These are phyloP conservation scores for Echeneis naucrates DNA, from an alignment of 2,797 vertebrate species.

Conservation along the genomic window DNA sequence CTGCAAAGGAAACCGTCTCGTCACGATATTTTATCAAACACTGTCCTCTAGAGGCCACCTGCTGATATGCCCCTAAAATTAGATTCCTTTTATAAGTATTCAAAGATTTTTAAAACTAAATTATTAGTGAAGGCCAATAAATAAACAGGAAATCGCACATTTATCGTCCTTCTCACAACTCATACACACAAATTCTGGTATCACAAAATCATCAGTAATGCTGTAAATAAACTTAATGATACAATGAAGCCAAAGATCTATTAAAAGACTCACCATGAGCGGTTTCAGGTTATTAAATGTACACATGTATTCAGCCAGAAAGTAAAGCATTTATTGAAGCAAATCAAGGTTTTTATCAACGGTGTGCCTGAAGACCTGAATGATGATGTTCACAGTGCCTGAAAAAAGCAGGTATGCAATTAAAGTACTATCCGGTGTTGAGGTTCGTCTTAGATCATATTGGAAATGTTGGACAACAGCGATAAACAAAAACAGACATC, in stretches of 20 bases:
- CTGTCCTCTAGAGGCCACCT: conserved; percentile 76
- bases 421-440: conserved; percentile 52
- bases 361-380: conserved; percentile 58
- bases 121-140: conserved; percentile 32
- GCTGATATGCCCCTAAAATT: conserved; percentile 3
- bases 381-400: conserved; percentile 73
- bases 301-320: conserved; percentile 58
- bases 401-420: conserved; percentile 66
- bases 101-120: conserved; percentile 3
- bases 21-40: conserved; percentile 62
- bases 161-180: conserved; percentile 56
- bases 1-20: conserved; percentile 45
- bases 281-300: conserved; percentile 44
- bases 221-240: conserved; percentile 49
- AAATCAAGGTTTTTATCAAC: conserved; percentile 34
- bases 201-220: conserved; percentile 59
- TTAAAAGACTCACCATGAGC: conserved; percentile 42
- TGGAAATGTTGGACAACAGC: conserved; percentile 27
- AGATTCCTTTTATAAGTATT: conserved; percentile 8
- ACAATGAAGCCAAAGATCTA: conserved; percentile 46
- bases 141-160: conserved; percentile 49
- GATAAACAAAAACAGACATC: conserved; percentile 38
- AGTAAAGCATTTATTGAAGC: conserved; percentile 67
- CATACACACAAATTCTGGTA: conserved; percentile 50
- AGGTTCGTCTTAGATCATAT: conserved; percentile 52